These are phyloP conservation scores for Cyphomyrmex costatus DNA, from an alignment of 1,140 invertebrate genomes.

Conservation along the genomic window DNA sequence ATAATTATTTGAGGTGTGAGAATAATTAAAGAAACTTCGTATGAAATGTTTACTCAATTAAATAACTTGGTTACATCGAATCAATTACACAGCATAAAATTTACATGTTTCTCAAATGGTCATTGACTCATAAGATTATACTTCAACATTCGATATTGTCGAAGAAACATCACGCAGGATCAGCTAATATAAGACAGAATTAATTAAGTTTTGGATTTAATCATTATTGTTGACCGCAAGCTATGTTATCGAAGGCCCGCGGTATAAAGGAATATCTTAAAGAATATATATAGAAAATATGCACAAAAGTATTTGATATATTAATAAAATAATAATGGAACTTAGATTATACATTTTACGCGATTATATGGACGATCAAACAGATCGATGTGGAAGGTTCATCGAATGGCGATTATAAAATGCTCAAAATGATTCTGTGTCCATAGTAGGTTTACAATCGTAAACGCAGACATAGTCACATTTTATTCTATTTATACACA, in stretches of 20 bases:
- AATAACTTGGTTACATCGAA: slow-evolving; percentile 82
- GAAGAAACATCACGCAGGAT: slow-evolving; percentile 45
- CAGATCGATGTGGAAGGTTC: neutral
- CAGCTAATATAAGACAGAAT: slow-evolving; percentile 19
- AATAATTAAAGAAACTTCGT: slow-evolving; percentile 63
- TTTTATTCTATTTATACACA: neutral
- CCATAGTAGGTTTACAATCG: neutral
- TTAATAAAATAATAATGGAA: slow-evolving; percentile 68
- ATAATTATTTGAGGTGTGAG: slow-evolving; percentile 4
- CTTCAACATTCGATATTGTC: slow-evolving; percentile 50
- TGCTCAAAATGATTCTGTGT: neutral
- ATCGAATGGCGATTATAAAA: neutral
- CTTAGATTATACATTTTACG: slow-evolving; percentile 66
- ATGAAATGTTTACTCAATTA: slow-evolving; percentile 84
- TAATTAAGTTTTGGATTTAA: slow-evolving; percentile 64
- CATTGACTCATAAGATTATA: slow-evolving; percentile 61
- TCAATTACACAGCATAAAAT: slow-evolving; percentile 83
- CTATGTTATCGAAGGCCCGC: slow-evolving; percentile 58
- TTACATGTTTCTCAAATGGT: slow-evolving; percentile 78
- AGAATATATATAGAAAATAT: slow-evolving; percentile 71
- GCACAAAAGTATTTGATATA: slow-evolving; percentile 66
- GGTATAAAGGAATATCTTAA: slow-evolving; percentile 59
- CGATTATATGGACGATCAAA: slow-evolving; percentile 20
- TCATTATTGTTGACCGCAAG: slow-evolving; percentile 34
- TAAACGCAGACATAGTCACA: neutral